Conservation (phyloP, 2,797 vertebrate genomes). For the Rhyacichthys aspro region DNA sequence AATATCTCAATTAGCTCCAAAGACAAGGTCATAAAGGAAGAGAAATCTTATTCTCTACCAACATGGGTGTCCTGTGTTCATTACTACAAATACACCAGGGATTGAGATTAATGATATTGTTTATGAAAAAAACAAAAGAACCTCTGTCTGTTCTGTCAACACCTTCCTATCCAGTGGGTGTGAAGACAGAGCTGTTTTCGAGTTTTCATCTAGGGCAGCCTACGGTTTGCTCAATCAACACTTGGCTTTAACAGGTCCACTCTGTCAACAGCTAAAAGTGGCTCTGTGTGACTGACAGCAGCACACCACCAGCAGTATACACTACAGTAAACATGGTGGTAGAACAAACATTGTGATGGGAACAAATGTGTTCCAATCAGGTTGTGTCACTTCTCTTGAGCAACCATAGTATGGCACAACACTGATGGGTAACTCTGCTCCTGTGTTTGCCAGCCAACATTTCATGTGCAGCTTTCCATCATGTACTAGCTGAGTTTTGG, state of each 20-base stretch:
- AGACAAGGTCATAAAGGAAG: too few relatives aligned
- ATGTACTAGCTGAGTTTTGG: neutral
- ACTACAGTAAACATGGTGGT: constrained; percentile 14
- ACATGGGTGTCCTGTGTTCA: too few relatives aligned
- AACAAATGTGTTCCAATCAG: constrained; percentile 7
- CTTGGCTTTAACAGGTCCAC: constrained; percentile 22
- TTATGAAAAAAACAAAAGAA: too few relatives aligned
- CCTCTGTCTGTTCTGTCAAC: neutral
- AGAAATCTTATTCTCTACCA: too few relatives aligned
- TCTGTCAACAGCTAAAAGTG: constrained; percentile 16
- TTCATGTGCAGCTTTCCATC: neutral
- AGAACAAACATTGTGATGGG: constrained; percentile 1
- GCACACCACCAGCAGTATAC: neutral
- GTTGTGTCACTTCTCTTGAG: neutral
- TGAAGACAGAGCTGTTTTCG: constrained; percentile 19
- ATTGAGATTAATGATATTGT: too few relatives aligned
- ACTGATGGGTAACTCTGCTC: neutral
- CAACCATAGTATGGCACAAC: constrained; percentile 2
- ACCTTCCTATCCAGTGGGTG: constrained; percentile 17
- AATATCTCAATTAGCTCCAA: neutral
- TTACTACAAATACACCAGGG: too few relatives aligned
- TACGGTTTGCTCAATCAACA: constrained; percentile 31
- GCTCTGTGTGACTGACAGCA: constrained; percentile 12
- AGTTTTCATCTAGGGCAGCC: constrained; percentile 16
- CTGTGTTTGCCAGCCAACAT: constrained; percentile 1